A percentile compares a stretch with the other conserved stretches of the same genome.
Evolutionary conservation across 2,888 invertebrate species (phyloP).

Genomic region (Platycnemis pennipes): DNA sequence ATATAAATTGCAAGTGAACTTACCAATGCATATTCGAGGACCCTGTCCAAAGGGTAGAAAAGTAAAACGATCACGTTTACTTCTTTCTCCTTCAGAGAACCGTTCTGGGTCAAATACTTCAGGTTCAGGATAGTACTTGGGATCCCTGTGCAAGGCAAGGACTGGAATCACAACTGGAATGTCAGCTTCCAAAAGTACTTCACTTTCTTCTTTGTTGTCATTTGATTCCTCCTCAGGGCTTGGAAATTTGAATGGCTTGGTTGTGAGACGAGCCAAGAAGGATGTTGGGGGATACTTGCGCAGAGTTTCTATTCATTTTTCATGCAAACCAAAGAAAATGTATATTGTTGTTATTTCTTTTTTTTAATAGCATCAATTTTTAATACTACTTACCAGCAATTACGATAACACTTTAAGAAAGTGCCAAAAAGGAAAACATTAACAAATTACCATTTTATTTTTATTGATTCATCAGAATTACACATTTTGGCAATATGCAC

Average conservation of each 20-base stretch:
- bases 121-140: constrained; percentile 46
- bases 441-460: background rate
- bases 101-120: constrained; percentile 57
- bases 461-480: too few species aligned
- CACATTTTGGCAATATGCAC: too few species aligned
- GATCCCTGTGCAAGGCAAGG: constrained; percentile 48
- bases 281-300: constrained; percentile 52
- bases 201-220: background rate
- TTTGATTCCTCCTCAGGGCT: background rate
- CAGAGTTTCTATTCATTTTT: background rate
- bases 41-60: constrained; percentile 52
- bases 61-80: background rate
- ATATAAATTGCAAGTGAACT: background rate
- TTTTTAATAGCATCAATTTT: background rate
- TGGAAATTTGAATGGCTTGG: constrained; percentile 41
- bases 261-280: constrained; percentile 49
- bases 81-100: background rate
- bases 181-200: background rate
- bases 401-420: background rate
- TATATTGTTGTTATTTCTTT: too few species aligned
- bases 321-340: background rate
- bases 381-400: too few species aligned
- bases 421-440: background rate
- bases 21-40: constrained; percentile 48
- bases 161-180: constrained; percentile 48